Conservation (phyloP, 53 echinoderm and acorn worm species). For the Echinarachnius parma region DNA sequence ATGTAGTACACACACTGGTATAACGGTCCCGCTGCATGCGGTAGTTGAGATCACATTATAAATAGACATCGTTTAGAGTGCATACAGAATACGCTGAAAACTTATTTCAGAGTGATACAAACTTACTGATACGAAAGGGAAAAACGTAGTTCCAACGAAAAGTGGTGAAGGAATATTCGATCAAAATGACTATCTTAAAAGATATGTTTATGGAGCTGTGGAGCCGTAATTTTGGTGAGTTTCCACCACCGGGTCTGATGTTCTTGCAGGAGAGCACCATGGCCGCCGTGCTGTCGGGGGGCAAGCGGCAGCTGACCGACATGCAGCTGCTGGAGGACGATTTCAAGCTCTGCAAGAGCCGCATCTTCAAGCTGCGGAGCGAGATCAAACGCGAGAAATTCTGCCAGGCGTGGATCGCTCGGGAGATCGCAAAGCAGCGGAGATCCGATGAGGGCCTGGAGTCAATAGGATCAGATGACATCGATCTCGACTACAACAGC, state of each 20-base stretch:
- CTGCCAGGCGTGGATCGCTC: conserved; percentile 32
- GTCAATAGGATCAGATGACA: conserved; percentile 20
- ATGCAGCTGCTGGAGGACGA: conserved; percentile 32
- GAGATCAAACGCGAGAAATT: conserved; percentile 32
- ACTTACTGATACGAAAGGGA: too few relatives aligned
- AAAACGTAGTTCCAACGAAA: too few relatives aligned
- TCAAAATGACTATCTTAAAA: conserved; percentile 40
- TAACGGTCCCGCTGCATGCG: too few relatives aligned
- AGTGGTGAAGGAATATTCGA: too few relatives aligned
- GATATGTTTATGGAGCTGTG: conserved; percentile 31
- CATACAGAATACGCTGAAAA: too few relatives aligned
- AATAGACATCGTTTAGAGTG: too few relatives aligned
- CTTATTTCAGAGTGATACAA: too few relatives aligned
- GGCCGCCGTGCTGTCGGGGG: conserved; percentile 12
- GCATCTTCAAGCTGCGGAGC: conserved; percentile 32
- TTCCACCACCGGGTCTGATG: conserved; percentile 34
- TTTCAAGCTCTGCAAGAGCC: conserved; percentile 24
- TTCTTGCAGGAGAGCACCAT: conserved; percentile 21
- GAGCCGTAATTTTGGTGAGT: conserved; percentile 39
- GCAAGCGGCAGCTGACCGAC: conserved; percentile 28
- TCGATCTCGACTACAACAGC: conserved; percentile 35
- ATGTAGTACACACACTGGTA: too few relatives aligned
- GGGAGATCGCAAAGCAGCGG: background rate
- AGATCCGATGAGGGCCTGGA: conserved; percentile 30
- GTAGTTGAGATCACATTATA: too few relatives aligned